Conservation (phyloP, 2,113 vertebrate species). For the Dendropsophus ebraccatus region DNA sequence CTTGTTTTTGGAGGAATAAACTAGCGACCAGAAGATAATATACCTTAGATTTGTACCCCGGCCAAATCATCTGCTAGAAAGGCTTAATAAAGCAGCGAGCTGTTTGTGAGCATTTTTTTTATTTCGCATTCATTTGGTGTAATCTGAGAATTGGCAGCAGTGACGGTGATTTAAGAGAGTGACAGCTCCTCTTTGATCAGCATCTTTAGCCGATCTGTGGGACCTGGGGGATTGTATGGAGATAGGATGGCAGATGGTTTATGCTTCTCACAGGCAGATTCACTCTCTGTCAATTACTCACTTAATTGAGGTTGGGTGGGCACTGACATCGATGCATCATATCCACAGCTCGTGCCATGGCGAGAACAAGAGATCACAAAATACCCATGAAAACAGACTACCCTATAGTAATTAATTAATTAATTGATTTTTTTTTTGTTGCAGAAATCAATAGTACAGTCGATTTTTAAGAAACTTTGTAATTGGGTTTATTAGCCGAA, state of each 20-base stretch:
- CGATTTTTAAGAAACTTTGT: too few relatives aligned
- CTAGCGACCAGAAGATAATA: not conserved
- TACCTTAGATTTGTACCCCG: not conserved
- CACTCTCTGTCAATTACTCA: not conserved
- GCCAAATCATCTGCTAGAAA: not conserved
- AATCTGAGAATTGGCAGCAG: constrained; percentile 27
- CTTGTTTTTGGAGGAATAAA: not conserved
- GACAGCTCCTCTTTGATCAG: constrained; percentile 15
- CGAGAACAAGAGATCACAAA: not conserved
- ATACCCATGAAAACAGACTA: not conserved
- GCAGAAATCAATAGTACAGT: too few relatives aligned
- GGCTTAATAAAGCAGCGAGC: not conserved
- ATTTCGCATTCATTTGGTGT: not conserved
- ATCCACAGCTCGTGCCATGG: not conserved
- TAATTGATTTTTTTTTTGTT: too few relatives aligned
- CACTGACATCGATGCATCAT: not conserved
- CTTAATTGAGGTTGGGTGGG: not conserved
- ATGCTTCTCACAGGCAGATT: constrained; percentile 17
- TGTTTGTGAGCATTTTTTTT: not conserved
- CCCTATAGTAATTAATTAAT: not conserved
- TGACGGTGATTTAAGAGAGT: not conserved
- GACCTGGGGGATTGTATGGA: constrained; percentile 25
- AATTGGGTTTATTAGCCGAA: too few relatives aligned
- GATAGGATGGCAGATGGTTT: constrained; percentile 21
- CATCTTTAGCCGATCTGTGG: constrained; percentile 24